These are phyloP conservation scores for Heliconius sara DNA, from an alignment of 2,888 invertebrate genomes.

Conservation along the genomic window DNA sequence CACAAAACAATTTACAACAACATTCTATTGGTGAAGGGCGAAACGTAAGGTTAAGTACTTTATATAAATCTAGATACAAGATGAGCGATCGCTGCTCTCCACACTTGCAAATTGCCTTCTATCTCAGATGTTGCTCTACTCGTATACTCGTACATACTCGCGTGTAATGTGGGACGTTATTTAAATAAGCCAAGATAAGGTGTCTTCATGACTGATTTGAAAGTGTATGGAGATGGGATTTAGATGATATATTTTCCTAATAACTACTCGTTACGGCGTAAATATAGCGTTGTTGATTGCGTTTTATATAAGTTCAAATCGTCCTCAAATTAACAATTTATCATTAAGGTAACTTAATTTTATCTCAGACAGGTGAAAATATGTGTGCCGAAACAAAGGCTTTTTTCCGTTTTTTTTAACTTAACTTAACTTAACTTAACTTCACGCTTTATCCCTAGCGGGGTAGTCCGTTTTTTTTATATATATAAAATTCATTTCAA, in stretches of 20 bases:
- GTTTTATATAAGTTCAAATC: background rate
- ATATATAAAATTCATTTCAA: too few relatives aligned
- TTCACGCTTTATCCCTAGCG: too few relatives aligned
- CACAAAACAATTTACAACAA: background rate
- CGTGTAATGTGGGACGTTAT: background rate
- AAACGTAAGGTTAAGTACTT: conserved; percentile 4
- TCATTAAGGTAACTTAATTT: background rate
- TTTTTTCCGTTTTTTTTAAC: too few relatives aligned
- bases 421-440: too few relatives aligned
- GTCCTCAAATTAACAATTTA: background rate
- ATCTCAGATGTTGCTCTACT: conserved; percentile 5
- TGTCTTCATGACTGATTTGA: background rate
- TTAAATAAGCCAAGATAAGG: conserved; percentile 2
- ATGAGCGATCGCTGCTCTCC: conserved; percentile 13
- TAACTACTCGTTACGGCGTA: background rate
- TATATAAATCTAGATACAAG: conserved; percentile 4
- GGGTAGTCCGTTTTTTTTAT: too few relatives aligned
- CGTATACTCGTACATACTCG: background rate
- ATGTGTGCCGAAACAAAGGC: too few relatives aligned
- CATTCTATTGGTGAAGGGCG: background rate
- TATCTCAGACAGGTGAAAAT: background rate
- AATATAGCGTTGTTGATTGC: background rate
- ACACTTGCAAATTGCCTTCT: conserved; percentile 20
- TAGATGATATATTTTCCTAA: background rate
- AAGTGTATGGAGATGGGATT: background rate